Evolutionary conservation across 35 echinoderm and acorn worm species (phyloP), one percentile per base, ranked within the genome.

Genomic region (Hemicentrotus pulcherrimus): DNA sequence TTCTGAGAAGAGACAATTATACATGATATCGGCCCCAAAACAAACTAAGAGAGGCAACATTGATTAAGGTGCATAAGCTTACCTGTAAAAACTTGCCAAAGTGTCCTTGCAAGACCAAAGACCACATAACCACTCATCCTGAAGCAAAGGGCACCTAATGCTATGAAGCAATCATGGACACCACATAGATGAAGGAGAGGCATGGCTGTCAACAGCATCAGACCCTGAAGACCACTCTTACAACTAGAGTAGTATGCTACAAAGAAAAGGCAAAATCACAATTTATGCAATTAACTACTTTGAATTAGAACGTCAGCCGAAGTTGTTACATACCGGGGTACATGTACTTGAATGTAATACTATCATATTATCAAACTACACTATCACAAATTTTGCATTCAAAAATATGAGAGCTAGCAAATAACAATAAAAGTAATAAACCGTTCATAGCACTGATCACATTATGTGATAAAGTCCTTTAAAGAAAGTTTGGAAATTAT

Each of bases 51-150:
- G 35, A 41, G 35, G 35, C 3, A 41, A 41, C 35, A 41, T 41
- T 41, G 35, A 41, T 41, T 41, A 3, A 41, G 35, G 35, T 41
- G 35, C 35, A 31, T 4, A 12, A 85, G 96, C 98, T 91, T 94
- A 99, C 98, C 97, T 86, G 94, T 89, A 92, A 99, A 99, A 47
- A 99, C 96, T 87, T 95, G 86, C 86, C 70, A 32, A 0, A 94
- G 71, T 24, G 94, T 95, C 35, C 97, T 94, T 52, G 98, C 94
- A 55, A 99, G 95, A 28, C 97, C 98, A 31, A 99, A 91, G 58
- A 99, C 31, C 30, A 97, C 94, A 16, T 97, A 97, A 32, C 96
- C 96, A 45, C 95, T 94, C 86, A 96, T 97, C 45, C 97, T 86
- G 65, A 97, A 91, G 31, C 95, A 31, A 1, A 96, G 59, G 2